Evolutionary conservation across 2,797 vertebrate genomes (phyloP).

Genomic region (Okamejei kenojei): DNA sequence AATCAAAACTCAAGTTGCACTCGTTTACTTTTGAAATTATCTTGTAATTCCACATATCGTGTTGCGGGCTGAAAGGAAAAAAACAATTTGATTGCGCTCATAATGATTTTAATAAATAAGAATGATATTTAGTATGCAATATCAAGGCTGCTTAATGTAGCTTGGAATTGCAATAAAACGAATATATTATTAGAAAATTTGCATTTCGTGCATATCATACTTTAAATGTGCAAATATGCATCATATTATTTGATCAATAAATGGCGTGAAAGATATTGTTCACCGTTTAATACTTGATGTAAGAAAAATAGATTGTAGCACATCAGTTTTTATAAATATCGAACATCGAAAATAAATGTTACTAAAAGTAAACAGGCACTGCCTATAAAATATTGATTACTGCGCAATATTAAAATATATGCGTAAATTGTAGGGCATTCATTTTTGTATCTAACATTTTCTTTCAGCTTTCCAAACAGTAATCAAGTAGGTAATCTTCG

Average conservation of each 20-base stretch:
- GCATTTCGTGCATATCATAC: constrained; percentile 3
- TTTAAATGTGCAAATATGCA: neutral
- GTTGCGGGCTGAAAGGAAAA: neutral
- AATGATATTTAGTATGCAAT: neutral
- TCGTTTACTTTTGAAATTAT: neutral
- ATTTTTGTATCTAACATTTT: neutral
- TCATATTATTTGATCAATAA: constrained; percentile 18
- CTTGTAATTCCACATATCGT: constrained; percentile 18
- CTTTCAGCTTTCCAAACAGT: neutral
- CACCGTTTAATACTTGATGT: neutral
- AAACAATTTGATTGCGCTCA: neutral
- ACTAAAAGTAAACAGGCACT: neutral
- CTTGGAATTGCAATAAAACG: constrained; percentile 21
- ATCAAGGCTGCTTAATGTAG: neutral
- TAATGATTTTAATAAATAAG: constrained; percentile 34
- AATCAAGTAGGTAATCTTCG: neutral
- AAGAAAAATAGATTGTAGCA: neutral
- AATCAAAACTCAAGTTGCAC: constrained; percentile 28
- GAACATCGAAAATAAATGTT: constrained; percentile 24
- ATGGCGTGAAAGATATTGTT: neutral
- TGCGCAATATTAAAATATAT: neutral
- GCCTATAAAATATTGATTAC: neutral
- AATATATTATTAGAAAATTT: neutral
- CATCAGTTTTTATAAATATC: neutral
- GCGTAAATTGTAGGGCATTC: neutral